Evolutionary conservation across 2,797 vertebrate species (phyloP).

Genomic region (Sebastes hubbsi): DNA sequence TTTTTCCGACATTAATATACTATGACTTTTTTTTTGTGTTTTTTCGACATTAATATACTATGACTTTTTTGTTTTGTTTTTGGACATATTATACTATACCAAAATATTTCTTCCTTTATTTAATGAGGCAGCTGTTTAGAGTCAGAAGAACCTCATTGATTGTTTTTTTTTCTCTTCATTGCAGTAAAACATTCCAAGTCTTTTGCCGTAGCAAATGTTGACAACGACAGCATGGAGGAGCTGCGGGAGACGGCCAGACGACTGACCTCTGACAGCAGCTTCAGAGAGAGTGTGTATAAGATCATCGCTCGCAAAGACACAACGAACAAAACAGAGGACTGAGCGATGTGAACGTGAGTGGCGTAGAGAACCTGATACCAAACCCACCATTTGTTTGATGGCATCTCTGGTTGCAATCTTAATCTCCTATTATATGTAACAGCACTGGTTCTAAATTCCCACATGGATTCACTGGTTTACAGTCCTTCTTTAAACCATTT

Average conservation of each 20-base stretch:
- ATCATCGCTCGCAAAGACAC: slow-evolving; percentile 82
- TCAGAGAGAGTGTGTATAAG: slow-evolving; percentile 89
- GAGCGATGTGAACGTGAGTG: neutral
- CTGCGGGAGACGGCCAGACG: slow-evolving; percentile 87
- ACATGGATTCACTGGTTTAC: neutral
- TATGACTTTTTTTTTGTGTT: too few species aligned
- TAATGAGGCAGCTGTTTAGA: neutral
- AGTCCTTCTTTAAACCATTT: too few species aligned
- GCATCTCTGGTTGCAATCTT: neutral
- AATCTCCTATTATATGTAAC: too few species aligned
- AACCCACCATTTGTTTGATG: neutral
- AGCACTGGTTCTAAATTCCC: neutral
- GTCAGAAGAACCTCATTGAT: neutral
- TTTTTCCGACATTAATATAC: neutral
- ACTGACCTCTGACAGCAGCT: slow-evolving; percentile 89
- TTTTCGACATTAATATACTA: neutral
- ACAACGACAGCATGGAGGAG: slow-evolving; percentile 86
- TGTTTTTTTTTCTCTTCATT: neutral
- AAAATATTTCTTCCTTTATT: neutral
- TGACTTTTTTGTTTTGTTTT: too few species aligned
- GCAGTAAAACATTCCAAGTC: slow-evolving; percentile 95
- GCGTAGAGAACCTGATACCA: slow-evolving; percentile 14
- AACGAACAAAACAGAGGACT: slow-evolving; percentile 55
- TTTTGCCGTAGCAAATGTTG: slow-evolving; percentile 81
- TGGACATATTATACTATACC: too few species aligned